Conservation (phyloP, 2,113 vertebrate genomes). For the Hippocampus abdominalis region DNA sequence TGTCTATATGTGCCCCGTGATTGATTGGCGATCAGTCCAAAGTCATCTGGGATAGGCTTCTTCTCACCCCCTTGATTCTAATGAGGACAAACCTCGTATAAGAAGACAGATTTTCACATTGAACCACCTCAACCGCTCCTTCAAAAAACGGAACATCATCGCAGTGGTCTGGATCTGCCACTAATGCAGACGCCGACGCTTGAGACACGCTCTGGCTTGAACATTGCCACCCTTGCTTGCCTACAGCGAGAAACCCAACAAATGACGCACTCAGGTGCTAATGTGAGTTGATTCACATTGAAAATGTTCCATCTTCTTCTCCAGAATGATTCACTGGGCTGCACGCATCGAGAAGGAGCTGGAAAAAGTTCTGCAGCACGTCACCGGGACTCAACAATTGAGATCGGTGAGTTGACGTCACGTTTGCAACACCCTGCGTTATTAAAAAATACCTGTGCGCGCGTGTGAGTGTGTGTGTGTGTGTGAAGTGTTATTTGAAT, state of each 20-base stretch:
- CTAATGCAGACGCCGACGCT: background rate
- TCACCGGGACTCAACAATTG: conserved; percentile 78
- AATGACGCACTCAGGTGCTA: conserved; percentile 21
- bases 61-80: too few species aligned
- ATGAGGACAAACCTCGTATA: background rate
- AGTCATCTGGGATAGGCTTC: too few species aligned
- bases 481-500: background rate
- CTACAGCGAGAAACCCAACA: conserved; percentile 10
- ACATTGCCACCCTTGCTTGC: conserved; percentile 6
- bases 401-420: conserved; percentile 72
- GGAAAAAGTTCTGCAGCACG: conserved; percentile 76
- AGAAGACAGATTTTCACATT: background rate
- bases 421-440: conserved; percentile 27
- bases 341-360: conserved; percentile 80
- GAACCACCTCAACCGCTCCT: background rate
- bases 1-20: too few species aligned
- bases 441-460: conserved; percentile 26
- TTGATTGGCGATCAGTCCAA: background rate
- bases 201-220: background rate
- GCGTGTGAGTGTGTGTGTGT: background rate
- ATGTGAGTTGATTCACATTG: conserved; percentile 16
- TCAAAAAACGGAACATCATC: background rate
- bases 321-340: conserved; percentile 81
- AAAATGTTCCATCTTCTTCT: conserved; percentile 31
- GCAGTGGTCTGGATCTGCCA: background rate